Evolutionary conservation across 2,113 vertebrate genomes (phyloP), one percentile per base, ranked within the genome.

Genomic region (Phalacrocorax brasilianus): DNA sequence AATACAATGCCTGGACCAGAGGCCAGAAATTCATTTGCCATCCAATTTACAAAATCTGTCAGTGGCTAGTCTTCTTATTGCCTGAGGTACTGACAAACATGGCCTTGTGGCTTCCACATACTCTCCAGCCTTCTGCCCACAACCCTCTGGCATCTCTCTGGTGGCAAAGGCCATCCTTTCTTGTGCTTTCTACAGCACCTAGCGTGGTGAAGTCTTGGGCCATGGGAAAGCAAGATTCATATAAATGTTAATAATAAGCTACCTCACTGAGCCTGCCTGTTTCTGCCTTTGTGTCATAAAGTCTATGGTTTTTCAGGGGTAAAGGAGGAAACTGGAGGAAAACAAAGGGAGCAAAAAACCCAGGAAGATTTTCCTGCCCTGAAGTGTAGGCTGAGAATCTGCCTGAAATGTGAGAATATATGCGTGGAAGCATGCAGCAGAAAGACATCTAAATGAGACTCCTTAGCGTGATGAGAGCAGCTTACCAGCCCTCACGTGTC

Each of bases 141-240:
- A 55, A 9, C 28, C 27, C 35, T 59, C 58, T 58, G 56, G 47
- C 55, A 71, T 11, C 42, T 88, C 59, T 79, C 22, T 33, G 59
- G 12, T 56, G 49, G 49, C 53, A 53, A 10, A 26, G 14, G 24
- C 30, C 15, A 6, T 45, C 50, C 33, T 79, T 66, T 40, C 40
- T 30, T 38, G n/a, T 32, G 17, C n/a, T 74, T 87, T 63, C n/a
- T 38, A 11, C 38, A 47, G 32, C 12, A 63, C 8, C 65, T 24
- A 5, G 4, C 2, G 3, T 0, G 1, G 22, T 10, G 38, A 86
- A 33, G 26, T 81, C 68, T 33, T 8, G 7, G 47, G 22, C 47
- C 8, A 6, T 13, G 18, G 83, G 47, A 79, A 84, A 74, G 17
- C 14, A 76, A 15, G n/a, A 47, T 19, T 20, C 7, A 4, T 16